These are phyloP conservation scores for Seira musarum DNA, from an alignment of 2,888 invertebrate species.

Conservation along the genomic window DNA sequence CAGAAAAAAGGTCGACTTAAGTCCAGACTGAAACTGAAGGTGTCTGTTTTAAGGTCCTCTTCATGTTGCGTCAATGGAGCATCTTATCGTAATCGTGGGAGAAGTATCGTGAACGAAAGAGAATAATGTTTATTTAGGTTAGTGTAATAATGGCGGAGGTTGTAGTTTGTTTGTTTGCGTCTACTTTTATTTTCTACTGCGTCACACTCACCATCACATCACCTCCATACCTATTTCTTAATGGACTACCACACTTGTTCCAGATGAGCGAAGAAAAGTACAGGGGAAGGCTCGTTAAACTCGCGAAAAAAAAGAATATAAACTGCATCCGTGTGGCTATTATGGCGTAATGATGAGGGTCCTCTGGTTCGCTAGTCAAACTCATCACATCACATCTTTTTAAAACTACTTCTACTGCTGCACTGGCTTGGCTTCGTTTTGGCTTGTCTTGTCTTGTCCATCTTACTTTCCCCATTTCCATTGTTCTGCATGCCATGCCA, in stretches of 20 bases:
- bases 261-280: constrained; percentile 18
- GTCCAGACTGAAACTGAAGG: too few relatives aligned
- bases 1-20: too few relatives aligned
- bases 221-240: not conserved
- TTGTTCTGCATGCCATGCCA: not conserved
- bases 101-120: not conserved
- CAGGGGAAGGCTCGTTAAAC: constrained; percentile 38
- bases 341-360: constrained; percentile 21
- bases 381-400: too few relatives aligned
- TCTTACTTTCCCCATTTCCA: too few relatives aligned
- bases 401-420: too few relatives aligned
- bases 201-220: constrained; percentile 30
- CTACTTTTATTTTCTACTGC: not conserved
- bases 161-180: constrained; percentile 29
- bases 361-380: not conserved
- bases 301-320: constrained; percentile 15
- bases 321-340: not conserved
- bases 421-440: too few relatives aligned
- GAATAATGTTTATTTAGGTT: constrained; percentile 38
- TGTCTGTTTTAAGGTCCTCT: too few relatives aligned
- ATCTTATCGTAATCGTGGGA: not conserved
- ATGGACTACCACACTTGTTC: constrained; percentile 28
- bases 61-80: constrained; percentile 30
- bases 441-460: too few relatives aligned
- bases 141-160: not conserved